Conservation (phyloP, 1,140 invertebrate genomes). For the Eurosta solidaginis region DNA sequence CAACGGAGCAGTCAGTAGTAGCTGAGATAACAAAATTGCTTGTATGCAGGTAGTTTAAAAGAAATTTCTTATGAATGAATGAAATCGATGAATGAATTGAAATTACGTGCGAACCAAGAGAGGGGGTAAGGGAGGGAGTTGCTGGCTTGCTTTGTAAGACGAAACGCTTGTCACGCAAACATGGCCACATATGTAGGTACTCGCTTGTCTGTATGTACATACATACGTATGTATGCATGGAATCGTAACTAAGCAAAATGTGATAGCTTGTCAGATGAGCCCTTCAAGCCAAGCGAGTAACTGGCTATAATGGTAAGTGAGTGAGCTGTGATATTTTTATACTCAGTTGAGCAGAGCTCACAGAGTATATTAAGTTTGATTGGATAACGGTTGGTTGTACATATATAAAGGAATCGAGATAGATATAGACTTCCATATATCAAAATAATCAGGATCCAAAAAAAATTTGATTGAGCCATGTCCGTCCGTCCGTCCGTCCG, state of each 20-base stretch:
- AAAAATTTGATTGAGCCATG: too few species aligned
- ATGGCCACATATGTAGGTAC: background rate
- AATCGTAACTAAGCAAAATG: background rate
- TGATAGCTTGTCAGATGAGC: background rate
- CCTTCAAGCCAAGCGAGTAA: background rate
- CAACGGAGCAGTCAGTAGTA: background rate
- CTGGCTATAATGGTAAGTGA: too few species aligned
- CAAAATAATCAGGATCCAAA: too few species aligned
- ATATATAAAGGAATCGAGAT: too few species aligned
- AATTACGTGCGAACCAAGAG: conserved; percentile 46
- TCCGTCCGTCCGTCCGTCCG: too few species aligned
- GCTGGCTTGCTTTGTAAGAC: background rate
- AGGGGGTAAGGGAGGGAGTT: background rate
- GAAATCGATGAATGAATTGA: conserved; percentile 57
- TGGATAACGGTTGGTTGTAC: too few species aligned
- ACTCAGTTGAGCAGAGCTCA: too few species aligned
- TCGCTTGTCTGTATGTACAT: background rate
- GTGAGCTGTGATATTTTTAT: too few species aligned
- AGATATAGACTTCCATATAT: too few species aligned
- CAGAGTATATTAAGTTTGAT: too few species aligned
- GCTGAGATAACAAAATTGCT: background rate
- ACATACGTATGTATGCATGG: background rate
- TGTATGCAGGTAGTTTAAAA: conserved; percentile 49
- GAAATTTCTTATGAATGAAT: conserved; percentile 44
- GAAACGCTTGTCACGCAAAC: conserved; percentile 1